Base-by-base conservation (phyloP, 2,888 invertebrate genomes). In the Eupeodes latifasciatus region DNA sequence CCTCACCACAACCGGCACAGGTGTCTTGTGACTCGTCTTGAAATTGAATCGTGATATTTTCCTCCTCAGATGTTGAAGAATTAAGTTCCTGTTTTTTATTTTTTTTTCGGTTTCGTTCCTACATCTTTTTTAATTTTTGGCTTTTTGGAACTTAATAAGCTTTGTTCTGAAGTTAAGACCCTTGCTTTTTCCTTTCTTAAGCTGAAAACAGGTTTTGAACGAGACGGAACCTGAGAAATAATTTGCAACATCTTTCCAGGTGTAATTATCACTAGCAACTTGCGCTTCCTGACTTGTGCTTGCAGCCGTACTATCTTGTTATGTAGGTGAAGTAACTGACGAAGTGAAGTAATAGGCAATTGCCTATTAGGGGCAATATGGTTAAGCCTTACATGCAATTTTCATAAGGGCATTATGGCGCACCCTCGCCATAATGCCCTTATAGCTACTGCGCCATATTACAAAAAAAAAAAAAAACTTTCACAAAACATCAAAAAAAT, bases 161-260 rank as follows among this genome's bases (percentile, higher is more conserved):
- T 27, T 27, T 27, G 27, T 27, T 27, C 1, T 7, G 61, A 40
- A n/a, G 40, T 61, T 34, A 36, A 61, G 12, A 36, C 34, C 64
- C 47, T 49, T 34, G 66, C n/a, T n/a, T 49, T 66, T 66, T 66
- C 49, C 51, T 49, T 66, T 66, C 49, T 62, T 66, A 11, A 49
- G 51, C 14, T 66, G n/a, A 51, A 4, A 27, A 66, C 49, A 27
- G 7, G 27, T 2, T 12, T 40, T 27, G 40, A 44, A 44, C 40
- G n/a, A 44, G 27, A 66, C 7, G 66, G 66, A 27, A 66, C 14
- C 27, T 49, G 47, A 11, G 66, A 66, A 7, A 66, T 66, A 3
- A 66, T 49, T 49, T 49, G 49, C 4, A 62, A 44, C 62, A 62
- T 62, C 44, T 62, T 62, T 62, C 62, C 44, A 9, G 53, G 53